Evolutionary conservation across 2,113 vertebrate species (phyloP).

Genomic region (Chaetura pelagica): DNA sequence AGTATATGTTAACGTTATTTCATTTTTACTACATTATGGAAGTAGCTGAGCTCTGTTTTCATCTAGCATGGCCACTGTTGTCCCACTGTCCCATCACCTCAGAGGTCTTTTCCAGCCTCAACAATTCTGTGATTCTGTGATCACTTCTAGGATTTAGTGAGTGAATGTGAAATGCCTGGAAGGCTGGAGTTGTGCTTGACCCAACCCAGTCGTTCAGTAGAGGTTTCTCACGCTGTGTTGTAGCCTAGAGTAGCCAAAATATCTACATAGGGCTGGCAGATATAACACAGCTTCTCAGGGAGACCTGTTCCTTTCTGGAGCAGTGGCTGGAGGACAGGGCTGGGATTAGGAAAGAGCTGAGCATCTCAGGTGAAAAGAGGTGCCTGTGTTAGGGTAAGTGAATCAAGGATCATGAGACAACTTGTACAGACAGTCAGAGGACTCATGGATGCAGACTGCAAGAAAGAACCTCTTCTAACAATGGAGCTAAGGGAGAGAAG

Average conservation of each 20-base stretch:
- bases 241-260: not conserved
- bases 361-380: not conserved
- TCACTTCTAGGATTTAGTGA: not conserved
- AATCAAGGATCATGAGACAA: not conserved
- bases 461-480: not conserved
- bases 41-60: not conserved
- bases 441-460: not conserved
- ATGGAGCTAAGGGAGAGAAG: not conserved
- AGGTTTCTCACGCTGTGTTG: not conserved
- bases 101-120: no score
- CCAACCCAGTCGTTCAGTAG: not conserved
- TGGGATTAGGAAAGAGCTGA: not conserved
- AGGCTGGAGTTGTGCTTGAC: not conserved
- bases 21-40: not conserved
- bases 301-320: not conserved
- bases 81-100: not conserved
- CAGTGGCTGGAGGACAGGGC: not conserved
- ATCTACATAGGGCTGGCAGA: not conserved
- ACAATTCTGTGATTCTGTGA: no score
- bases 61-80: not conserved
- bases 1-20: not conserved
- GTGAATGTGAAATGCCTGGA: not conserved
- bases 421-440: not conserved
- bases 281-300: not conserved
- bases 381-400: not conserved